phyloP scores from a whole-genome alignment of 2,113 vertebrate species.

The Phasianus colchicus region DNA sequence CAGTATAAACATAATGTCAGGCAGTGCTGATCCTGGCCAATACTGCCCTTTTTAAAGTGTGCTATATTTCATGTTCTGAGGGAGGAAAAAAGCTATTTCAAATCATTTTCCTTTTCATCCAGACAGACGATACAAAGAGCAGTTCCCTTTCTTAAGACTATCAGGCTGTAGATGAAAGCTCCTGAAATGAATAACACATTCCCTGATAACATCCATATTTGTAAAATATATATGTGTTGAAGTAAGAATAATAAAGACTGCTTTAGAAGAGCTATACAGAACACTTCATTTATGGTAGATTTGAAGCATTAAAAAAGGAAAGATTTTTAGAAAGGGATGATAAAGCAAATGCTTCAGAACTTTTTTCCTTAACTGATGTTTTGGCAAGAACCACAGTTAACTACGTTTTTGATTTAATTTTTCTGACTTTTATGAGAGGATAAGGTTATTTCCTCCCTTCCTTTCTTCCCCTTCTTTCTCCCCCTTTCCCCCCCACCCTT shows the following conservation, averaged over 20 bases:
- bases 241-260: not conserved
- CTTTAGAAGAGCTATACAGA: not conserved
- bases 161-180: not conserved
- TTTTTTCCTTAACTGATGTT: not conserved
- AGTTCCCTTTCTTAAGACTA: not conserved
- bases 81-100: not conserved
- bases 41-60: constrained; percentile 67
- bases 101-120: constrained; percentile 39
- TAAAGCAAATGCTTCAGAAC: not conserved
- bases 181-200: not conserved
- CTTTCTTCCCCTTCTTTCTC: not conserved
- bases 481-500: not conserved
- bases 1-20: constrained; percentile 75
- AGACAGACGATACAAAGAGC: not conserved
- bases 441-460: not conserved
- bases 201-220: not conserved
- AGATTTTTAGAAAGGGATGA: not conserved
- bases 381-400: not conserved
- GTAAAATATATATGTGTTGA: not conserved
- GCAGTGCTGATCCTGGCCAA: constrained; percentile 66
- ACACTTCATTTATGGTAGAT: not conserved
- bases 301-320: not conserved
- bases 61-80: constrained; percentile 59
- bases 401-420: not conserved
- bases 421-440: not conserved